Evolutionary conservation across 2,797 vertebrate species (phyloP).

Genomic region (Echiichthys vipera): DNA sequence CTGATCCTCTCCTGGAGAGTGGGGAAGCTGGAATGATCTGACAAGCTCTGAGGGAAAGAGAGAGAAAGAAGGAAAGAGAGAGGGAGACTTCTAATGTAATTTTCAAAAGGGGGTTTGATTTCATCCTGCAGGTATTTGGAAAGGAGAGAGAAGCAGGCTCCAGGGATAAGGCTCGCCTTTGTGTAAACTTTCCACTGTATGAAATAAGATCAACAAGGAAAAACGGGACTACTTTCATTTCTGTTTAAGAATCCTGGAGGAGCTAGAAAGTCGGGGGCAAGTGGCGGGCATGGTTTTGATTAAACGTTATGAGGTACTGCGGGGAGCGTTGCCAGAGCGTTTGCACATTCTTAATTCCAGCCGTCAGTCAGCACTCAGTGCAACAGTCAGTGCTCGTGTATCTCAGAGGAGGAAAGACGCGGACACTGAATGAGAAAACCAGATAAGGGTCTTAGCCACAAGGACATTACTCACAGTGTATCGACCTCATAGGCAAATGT

Average conservation of each 20-base stretch:
- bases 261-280: conserved; percentile 56
- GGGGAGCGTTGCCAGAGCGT: conserved; percentile 50
- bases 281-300: conserved; percentile 71
- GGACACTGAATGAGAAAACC: conserved; percentile 54
- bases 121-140: conserved; percentile 78
- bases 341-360: conserved; percentile 59
- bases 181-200: conserved; percentile 69
- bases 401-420: conserved; percentile 31
- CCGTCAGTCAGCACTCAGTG: conserved; percentile 57
- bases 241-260: conserved; percentile 36
- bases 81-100: conserved; percentile 42
- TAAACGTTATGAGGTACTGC: conserved; percentile 68
- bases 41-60: conserved; percentile 21
- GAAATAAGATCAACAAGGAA: conserved; percentile 43
- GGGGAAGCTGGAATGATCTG: conserved; percentile 45
- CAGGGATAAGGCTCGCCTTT: conserved; percentile 61
- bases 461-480: conserved; percentile 8
- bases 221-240: conserved; percentile 48
- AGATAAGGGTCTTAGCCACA: conserved; percentile 25
- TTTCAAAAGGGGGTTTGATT: conserved; percentile 72
- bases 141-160: conserved; percentile 41
- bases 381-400: conserved; percentile 13
- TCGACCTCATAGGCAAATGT: conserved; percentile 28
- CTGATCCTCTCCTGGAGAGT: conserved; percentile 52
- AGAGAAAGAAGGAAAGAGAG: not conserved